Evolutionary conservation across 2,888 invertebrate species (phyloP), one percentile per base, ranked within the genome.

Genomic region (Clitarchus hookeri): DNA sequence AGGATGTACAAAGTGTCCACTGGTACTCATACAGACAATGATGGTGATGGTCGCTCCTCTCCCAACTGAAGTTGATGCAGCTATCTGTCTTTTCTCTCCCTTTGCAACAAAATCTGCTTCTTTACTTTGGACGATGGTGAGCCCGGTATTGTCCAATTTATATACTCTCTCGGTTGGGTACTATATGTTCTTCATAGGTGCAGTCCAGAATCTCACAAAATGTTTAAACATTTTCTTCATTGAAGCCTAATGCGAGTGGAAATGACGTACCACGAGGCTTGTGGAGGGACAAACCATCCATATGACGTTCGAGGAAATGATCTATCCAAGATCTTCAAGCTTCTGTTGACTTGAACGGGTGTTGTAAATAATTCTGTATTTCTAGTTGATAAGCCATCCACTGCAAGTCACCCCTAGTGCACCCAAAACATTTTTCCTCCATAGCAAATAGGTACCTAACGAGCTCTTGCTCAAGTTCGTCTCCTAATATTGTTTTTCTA

Each of bases 111-210:
- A 82, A 27, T 84, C 26, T 25, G 84, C 48, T 13, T 80, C 44
- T 84, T 86, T 86, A 80, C 86, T 86, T 80, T 85, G 86, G 25
- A 82, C 86, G 85, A 82, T 80, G 27, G 84, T 19, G 16, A 84
- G 65, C 25, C 86, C 79, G 4, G 86, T 86, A 53, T n/a, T n/a
- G n/a, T n/a, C n/a, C n/a, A n/a, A n/a, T n/a, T n/a, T n/a, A n/a
- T n/a, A n/a, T n/a, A n/a, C 36, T 23, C 84, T 77, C 6, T 85
- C 65, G 12, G 80, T 54, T 19, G 78, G 23, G 25, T 65, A 86
- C 23, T 84, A 44, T n/a, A n/a, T 84, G 8, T 77, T 78, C 27
- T 9, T 79, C 86, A 23, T 48, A n/a, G n/a, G n/a, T n/a, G n/a
- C n/a, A n/a, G n/a, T 8, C 86, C 26, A 84, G 48, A n/a, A 78